Conservation (phyloP, 2,888 invertebrate genomes). For the Phaonia tiefii region DNA sequence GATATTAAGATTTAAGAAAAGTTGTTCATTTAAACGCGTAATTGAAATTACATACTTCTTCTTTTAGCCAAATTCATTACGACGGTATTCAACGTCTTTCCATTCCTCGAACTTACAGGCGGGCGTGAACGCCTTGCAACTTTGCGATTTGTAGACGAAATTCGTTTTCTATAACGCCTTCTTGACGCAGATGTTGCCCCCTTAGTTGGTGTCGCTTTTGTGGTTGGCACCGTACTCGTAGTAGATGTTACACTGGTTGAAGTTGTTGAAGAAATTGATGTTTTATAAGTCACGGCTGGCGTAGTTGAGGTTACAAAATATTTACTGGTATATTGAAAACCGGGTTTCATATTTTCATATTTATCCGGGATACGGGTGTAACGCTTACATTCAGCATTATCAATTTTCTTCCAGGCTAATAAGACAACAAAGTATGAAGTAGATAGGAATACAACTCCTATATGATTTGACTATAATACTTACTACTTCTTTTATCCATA, state of each 20-base stretch:
- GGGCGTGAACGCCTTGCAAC: constrained; percentile 22
- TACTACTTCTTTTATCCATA: constrained; percentile 72
- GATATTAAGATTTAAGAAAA: too few relatives aligned
- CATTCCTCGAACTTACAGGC: too few relatives aligned
- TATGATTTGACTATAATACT: too few relatives aligned
- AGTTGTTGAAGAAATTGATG: constrained; percentile 33
- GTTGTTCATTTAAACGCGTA: too few relatives aligned
- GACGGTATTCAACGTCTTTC: too few relatives aligned
- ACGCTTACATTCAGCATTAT: constrained; percentile 70
- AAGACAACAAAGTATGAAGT: background rate
- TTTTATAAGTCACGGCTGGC: background rate
- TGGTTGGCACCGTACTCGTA: background rate
- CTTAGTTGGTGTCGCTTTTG: constrained; percentile 12
- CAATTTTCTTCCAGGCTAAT: constrained; percentile 70
- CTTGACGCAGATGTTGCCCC: background rate
- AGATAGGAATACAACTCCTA: too few relatives aligned
- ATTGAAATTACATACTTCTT: too few relatives aligned
- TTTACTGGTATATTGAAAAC: constrained; percentile 51
- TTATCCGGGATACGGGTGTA: constrained; percentile 38
- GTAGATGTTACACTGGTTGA: background rate
- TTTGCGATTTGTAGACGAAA: constrained; percentile 9
- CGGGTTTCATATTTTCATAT: constrained; percentile 46
- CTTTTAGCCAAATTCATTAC: too few relatives aligned
- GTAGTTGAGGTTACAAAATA: constrained; percentile 34
- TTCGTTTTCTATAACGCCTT: background rate